A percentile compares a stretch with the other conserved stretches of the same genome.
phyloP scores from a whole-genome alignment of 2,888 invertebrate genomes.

The Biston stratarius region DNA sequence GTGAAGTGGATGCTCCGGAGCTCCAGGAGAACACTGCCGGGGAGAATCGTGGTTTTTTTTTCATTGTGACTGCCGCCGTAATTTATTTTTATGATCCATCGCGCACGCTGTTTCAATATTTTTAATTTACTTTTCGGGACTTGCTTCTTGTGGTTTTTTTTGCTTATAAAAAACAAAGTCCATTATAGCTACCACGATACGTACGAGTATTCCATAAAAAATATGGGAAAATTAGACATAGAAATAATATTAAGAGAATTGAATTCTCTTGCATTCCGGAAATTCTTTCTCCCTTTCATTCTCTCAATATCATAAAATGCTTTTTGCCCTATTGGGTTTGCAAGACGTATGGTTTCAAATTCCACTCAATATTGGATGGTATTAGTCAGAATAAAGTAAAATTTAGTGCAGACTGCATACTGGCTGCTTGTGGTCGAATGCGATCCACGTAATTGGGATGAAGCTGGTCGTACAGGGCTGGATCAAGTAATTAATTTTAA shows the following conservation, averaged over 20 bases:
- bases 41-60: too few relatives aligned
- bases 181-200: too few relatives aligned
- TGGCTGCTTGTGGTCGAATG: slow-evolving; percentile 25
- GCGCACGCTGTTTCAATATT: too few relatives aligned
- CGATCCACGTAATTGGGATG: slow-evolving; percentile 26
- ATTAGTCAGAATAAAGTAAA: slow-evolving; percentile 24
- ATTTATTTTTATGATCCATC: too few relatives aligned
- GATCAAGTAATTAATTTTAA: background rate
- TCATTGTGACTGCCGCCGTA: too few relatives aligned
- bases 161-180: too few relatives aligned
- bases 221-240: background rate
- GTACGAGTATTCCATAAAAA: background rate
- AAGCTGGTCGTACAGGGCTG: slow-evolving; percentile 13
- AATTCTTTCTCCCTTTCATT: too few relatives aligned
- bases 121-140: too few relatives aligned
- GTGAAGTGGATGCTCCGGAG: too few relatives aligned
- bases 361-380: slow-evolving; percentile 27
- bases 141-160: too few relatives aligned
- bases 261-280: slow-evolving; percentile 1
- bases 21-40: too few relatives aligned
- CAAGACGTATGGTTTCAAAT: background rate
- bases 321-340: slow-evolving; percentile 10
- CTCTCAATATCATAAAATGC: slow-evolving; percentile 3
- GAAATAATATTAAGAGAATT: background rate
- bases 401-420: slow-evolving; percentile 4